Conservation (phyloP, 2,797 vertebrate genomes). For the Coreius guichenoti region DNA sequence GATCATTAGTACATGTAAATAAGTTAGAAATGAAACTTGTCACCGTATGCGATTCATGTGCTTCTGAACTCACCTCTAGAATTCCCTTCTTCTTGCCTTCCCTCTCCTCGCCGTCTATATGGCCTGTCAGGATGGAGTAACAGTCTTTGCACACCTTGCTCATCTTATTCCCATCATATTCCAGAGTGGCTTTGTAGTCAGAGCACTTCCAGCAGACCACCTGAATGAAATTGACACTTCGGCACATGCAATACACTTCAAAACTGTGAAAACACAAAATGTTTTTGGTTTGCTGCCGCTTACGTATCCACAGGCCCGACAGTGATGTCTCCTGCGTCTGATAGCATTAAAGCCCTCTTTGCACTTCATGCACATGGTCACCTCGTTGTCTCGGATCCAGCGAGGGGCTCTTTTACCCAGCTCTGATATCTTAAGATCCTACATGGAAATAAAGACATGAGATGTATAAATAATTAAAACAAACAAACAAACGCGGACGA, state of each 20-base stretch:
- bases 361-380: constrained; percentile 99
- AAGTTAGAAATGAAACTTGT: background rate
- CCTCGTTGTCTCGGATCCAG: constrained; percentile 97
- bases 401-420: constrained; percentile 93
- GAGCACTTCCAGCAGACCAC: constrained; percentile 99
- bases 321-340: constrained; percentile 93
- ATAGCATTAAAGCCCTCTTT: constrained; percentile 92
- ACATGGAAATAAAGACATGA: background rate
- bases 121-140: constrained; percentile 85
- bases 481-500: background rate
- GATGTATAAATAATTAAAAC: background rate
- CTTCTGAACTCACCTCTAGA: constrained; percentile 80
- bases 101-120: constrained; percentile 82
- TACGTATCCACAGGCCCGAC: constrained; percentile 93
- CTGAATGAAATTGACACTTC: constrained; percentile 68
- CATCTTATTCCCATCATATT: constrained; percentile 89
- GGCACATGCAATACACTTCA: background rate
- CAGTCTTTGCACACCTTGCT: constrained; percentile 98
- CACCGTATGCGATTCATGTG: background rate
- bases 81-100: constrained; percentile 90
- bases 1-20: constrained; percentile 7
- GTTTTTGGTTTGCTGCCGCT: constrained; percentile 64
- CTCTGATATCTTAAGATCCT: constrained; percentile 83
- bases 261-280: background rate
- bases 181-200: constrained; percentile 90